These are phyloP conservation scores for Rachycentron canadum DNA, from an alignment of 2,797 vertebrate genomes.

Conservation along the genomic window DNA sequence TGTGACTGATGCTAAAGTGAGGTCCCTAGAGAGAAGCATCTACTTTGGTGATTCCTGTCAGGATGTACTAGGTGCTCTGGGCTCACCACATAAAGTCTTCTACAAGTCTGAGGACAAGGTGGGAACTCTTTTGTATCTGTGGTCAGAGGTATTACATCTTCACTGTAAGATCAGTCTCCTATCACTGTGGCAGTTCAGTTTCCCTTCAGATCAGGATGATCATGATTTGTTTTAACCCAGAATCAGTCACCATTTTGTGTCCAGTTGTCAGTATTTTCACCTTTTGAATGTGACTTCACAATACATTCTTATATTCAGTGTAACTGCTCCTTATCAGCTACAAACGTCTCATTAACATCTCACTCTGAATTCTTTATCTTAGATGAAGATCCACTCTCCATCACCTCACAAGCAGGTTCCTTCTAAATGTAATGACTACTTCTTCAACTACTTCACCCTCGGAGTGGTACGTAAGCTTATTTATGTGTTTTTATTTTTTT, in stretches of 20 bases:
- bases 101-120: constrained; percentile 99
- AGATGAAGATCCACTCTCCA: constrained; percentile 99
- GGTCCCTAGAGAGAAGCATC: constrained; percentile 92
- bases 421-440: constrained; percentile 99
- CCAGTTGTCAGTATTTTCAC: neutral
- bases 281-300: neutral
- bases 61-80: constrained; percentile 95
- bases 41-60: constrained; percentile 98
- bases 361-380: constrained; percentile 55
- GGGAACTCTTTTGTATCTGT: constrained; percentile 6
- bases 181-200: neutral
- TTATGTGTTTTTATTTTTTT: neutral
- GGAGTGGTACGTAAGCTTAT: constrained; percentile 92
- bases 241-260: neutral
- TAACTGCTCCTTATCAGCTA: neutral
- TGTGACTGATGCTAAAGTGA: constrained; percentile 94
- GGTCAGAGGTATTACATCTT: neutral
- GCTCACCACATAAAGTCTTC: constrained; percentile 98
- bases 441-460: constrained; percentile 99
- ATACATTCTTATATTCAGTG: neutral
- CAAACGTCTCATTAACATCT: neutral
- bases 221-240: neutral
- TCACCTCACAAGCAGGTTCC: constrained; percentile 99
- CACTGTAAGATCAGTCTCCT: neutral
- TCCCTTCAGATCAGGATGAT: too few species aligned